phyloP scores from a whole-genome alignment of 2,113 vertebrate genomes.

The Equus przewalskii region DNA sequence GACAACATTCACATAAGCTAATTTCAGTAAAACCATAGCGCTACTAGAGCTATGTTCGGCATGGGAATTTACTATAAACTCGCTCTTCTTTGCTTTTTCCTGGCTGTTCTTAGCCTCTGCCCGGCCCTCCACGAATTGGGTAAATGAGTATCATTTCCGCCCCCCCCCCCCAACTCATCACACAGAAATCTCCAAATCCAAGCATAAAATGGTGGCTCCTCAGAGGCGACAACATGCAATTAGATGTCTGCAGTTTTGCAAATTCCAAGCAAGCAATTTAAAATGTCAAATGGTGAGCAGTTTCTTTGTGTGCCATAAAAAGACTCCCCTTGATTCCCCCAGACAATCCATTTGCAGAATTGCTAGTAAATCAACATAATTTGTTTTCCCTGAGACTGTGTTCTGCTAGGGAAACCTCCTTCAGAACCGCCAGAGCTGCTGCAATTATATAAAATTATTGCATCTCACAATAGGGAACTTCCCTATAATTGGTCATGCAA shows the following conservation, averaged over 20 bases:
- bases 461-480: slow-evolving; percentile 69
- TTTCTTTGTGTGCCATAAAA: slow-evolving; percentile 70
- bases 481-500: slow-evolving; percentile 70
- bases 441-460: slow-evolving; percentile 78
- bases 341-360: slow-evolving; percentile 76
- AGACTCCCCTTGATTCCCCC: slow-evolving; percentile 51
- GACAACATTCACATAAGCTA: neutral
- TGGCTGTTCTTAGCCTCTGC: neutral
- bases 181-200: slow-evolving; percentile 40
- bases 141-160: slow-evolving; percentile 29
- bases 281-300: slow-evolving; percentile 69
- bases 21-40: neutral
- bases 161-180: slow-evolving; percentile 32
- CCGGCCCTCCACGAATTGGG: neutral
- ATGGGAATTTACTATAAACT: neutral
- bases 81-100: neutral
- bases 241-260: slow-evolving; percentile 59
- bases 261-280: slow-evolving; percentile 74
- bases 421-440: slow-evolving; percentile 66
- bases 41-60: neutral
- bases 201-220: slow-evolving; percentile 49
- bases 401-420: slow-evolving; percentile 70
- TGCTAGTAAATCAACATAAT: slow-evolving; percentile 82
- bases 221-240: slow-evolving; percentile 46
- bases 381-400: slow-evolving; percentile 75